phyloP scores from a whole-genome alignment of 2,888 invertebrate species.

The Cephus pygmeus region DNA sequence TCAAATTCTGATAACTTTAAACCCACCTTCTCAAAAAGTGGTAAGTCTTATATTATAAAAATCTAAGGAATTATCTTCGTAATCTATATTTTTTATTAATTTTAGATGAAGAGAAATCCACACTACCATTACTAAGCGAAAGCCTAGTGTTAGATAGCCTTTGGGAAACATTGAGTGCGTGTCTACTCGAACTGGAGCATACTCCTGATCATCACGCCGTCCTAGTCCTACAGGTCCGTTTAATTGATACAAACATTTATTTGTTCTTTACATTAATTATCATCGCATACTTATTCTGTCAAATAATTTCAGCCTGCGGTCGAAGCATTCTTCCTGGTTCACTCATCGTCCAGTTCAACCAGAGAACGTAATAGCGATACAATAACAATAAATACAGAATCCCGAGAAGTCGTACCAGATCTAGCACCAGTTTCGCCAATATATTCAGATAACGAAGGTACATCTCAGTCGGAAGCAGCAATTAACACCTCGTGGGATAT shows the following conservation, averaged over 20 bases:
- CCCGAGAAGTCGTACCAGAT: constrained; percentile 56
- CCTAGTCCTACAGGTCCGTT: constrained; percentile 76
- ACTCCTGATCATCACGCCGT: constrained; percentile 91
- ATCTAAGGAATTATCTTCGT: background rate
- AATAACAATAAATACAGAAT: constrained; percentile 48
- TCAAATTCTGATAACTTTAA: constrained; percentile 36
- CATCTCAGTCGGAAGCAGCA: constrained; percentile 46
- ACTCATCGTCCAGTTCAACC: constrained; percentile 73
- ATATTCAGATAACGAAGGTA: constrained; percentile 55
- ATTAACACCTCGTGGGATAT: constrained; percentile 51
- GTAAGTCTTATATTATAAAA: constrained; percentile 22
- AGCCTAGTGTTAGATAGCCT: constrained; percentile 78
- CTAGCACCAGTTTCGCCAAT: constrained; percentile 61
- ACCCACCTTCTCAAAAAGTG: constrained; percentile 39
- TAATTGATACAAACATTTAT: constrained; percentile 1
- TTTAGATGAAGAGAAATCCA: constrained; percentile 43
- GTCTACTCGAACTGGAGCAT: constrained; percentile 81
- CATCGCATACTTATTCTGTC: constrained; percentile 10
- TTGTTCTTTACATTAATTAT: background rate
- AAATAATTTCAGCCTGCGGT: constrained; percentile 76
- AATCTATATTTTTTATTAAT: background rate
- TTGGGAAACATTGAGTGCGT: constrained; percentile 83
- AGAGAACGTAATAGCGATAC: constrained; percentile 41
- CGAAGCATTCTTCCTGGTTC: constrained; percentile 91
- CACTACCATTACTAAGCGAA: constrained; percentile 74